Base-by-base conservation (phyloP, 2,888 invertebrate genomes). In the Ichneumoninae sp. region DNA sequence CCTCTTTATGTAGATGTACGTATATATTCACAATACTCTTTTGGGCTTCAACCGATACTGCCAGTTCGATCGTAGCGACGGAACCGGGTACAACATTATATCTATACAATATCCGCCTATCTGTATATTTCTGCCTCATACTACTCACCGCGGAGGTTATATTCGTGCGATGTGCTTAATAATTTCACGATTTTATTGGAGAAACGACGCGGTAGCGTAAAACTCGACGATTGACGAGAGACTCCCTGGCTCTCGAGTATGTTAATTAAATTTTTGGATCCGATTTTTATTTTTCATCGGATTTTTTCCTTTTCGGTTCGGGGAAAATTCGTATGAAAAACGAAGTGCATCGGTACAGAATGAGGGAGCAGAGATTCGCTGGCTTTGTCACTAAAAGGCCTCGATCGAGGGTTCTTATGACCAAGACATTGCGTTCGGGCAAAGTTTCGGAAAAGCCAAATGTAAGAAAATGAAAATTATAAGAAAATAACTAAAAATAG, bases 211-310 rank as follows among this genome's bases (percentile, higher is more conserved):
- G 75, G 52, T 73, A 73, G 66, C 70, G 84, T 73, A 71, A 47
- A 63, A 74, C 69, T 57, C 57, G 69, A 77, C 84, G 79, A 85
- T 82, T 82, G 82, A 82, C 85, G 79, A 80, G 10, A 40, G 44
- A 47, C 44, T 47, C 44, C 16, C 44, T 47, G 22, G 79, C 82
- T 57, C 78, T 66, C 81, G 70, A 76, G 60, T 73, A 74, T 68
- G 33, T 76, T 85, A 82, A 85, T 85, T 82, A 79, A 85, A 82
- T 79, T 13, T 85, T 81, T 82, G 75, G 50, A 85, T 75, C 63
- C 57, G 60, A 82, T 60, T 50, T 66, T 66, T 77, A 60, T 63
- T 70, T 54, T 66, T 44, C 63, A n/a, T 26, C 69, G 60, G 10
- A 68, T 73, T 40, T 47, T 16, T 47, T 13, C 3, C 16, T 47